Base-by-base conservation (phyloP, 2,113 vertebrate genomes). In the Mormoops blainvillei region DNA sequence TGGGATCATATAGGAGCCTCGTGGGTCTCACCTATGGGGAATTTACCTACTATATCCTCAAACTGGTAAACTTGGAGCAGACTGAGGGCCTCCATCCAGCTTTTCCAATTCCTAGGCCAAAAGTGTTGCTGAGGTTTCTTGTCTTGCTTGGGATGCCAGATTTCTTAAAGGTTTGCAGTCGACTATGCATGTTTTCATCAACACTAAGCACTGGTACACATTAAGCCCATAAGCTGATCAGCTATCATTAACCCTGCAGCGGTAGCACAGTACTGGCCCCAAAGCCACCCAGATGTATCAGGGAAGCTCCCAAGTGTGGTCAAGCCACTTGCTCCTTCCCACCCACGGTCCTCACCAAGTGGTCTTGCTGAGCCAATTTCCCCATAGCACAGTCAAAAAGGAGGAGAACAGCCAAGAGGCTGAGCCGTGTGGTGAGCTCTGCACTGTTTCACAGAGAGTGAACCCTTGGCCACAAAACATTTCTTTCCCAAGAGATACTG, bases 61-160 rank as follows among this genome's bases (percentile, higher is more conserved):
- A 89, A 45, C 45, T 14, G 92, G 78, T 73, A 52, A 73, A 76
- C 56, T 36, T 50, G 43, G 36, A 48, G 10, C 28, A 48, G 36
- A 54, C 80, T 26, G 8, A 41, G 45, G 58, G 33, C 26, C 52
- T 87, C 58, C 41, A n/a, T 28, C 73, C 67, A 86, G 80, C 73
- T 89, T 95, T 97, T 95, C 96, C 88, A 92, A 65, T 41, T 33
- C 65, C 56, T 58, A 41, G 63, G 85, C 76, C 91, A 92, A 73
- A 83, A 93, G 92, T 58, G 31, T 2, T 70, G 73, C 82, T 68
- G 67, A 85, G 58, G n/a, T 31, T 84, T 78, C 84, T 89, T 7
- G 4, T 19, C 33, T 61, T 38, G 19, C 28, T 94, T 31, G 2
- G 22, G 43, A 93, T 41, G 56, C 88, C 96, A 87, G 88, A n/a